These are phyloP conservation scores for Microctenopoma stevenorrisi DNA, from an alignment of 2,797 vertebrate species.

Conservation along the genomic window DNA sequence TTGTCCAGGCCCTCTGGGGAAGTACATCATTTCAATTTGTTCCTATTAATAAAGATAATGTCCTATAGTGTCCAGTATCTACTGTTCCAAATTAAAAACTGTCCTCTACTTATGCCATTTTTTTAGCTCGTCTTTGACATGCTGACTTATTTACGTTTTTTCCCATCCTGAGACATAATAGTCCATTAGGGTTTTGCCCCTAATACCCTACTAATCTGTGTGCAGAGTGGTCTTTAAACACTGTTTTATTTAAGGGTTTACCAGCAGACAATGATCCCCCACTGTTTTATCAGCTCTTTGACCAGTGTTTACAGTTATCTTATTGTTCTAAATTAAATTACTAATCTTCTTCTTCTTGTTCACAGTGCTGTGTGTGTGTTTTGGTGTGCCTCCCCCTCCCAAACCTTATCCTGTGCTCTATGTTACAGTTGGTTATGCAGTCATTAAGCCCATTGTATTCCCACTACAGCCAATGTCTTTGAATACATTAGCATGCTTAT, in stretches of 20 bases:
- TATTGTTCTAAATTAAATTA: conserved; percentile 53
- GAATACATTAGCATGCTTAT: conserved; percentile 50
- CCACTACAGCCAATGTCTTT: conserved; percentile 46
- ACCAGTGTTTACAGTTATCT: conserved; percentile 66
- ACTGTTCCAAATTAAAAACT: too few relatives aligned
- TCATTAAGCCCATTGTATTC: conserved; percentile 68
- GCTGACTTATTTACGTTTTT: conserved; percentile 23
- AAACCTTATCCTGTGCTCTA: conserved; percentile 19
- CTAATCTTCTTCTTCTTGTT: conserved; percentile 67
- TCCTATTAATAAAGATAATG: too few relatives aligned
- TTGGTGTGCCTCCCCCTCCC: conserved; percentile 13
- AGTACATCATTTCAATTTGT: too few relatives aligned
- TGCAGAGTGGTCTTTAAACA: conserved; percentile 46
- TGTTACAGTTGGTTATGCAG: conserved; percentile 49
- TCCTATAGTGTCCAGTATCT: too few relatives aligned
- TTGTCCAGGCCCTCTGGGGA: too few relatives aligned
- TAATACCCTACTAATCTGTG: conserved; percentile 58
- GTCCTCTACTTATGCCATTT: too few relatives aligned
- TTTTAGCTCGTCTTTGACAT: not conserved
- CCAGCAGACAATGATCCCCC: conserved; percentile 55
- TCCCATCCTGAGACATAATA: conserved; percentile 37
- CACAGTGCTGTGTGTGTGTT: conserved; percentile 48
- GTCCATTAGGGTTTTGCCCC: conserved; percentile 45
- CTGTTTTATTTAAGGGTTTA: conserved; percentile 44
- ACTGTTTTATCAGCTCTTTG: conserved; percentile 46